Conservation (phyloP, 1,140 invertebrate genomes). For the Adelges cooleyi region DNA sequence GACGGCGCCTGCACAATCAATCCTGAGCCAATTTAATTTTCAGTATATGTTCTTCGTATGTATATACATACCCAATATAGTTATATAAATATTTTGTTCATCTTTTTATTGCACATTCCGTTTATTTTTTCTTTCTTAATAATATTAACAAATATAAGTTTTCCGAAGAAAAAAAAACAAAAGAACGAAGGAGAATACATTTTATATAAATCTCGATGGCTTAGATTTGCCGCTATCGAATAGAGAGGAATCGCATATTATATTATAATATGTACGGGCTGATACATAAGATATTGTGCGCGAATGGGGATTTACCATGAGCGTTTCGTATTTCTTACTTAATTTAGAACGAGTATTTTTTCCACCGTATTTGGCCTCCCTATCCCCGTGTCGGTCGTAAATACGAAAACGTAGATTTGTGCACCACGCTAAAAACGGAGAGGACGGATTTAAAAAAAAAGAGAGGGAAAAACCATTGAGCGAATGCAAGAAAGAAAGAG, state of each 20-base stretch:
- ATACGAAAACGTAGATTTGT: conserved; percentile 20
- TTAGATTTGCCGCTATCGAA: background rate
- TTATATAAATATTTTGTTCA: background rate
- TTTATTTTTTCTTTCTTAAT: background rate
- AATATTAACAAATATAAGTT: too few species aligned
- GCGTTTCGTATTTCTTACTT: background rate
- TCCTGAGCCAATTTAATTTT: conserved; percentile 25
- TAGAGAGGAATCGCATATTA: background rate
- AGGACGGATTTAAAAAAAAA: conserved; percentile 25
- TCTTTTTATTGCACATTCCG: background rate
- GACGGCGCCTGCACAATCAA: background rate
- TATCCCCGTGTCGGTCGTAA: background rate
- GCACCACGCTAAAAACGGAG: background rate
- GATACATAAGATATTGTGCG: conserved; percentile 8
- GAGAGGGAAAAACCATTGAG: conserved; percentile 5
- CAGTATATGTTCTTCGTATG: background rate
- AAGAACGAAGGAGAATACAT: background rate
- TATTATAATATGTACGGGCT: too few species aligned
- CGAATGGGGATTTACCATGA: background rate
- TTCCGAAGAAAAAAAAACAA: background rate
- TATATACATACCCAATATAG: background rate
- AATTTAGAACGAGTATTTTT: conserved; percentile 13
- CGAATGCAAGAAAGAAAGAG: conserved; percentile 31
- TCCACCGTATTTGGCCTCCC: background rate
- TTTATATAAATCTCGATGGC: background rate